Percentiles rank a stretch among this genome's conserved stretches.
Evolutionary conservation across 2,888 invertebrate species (phyloP).

Genomic region (Heliconius hortense): DNA sequence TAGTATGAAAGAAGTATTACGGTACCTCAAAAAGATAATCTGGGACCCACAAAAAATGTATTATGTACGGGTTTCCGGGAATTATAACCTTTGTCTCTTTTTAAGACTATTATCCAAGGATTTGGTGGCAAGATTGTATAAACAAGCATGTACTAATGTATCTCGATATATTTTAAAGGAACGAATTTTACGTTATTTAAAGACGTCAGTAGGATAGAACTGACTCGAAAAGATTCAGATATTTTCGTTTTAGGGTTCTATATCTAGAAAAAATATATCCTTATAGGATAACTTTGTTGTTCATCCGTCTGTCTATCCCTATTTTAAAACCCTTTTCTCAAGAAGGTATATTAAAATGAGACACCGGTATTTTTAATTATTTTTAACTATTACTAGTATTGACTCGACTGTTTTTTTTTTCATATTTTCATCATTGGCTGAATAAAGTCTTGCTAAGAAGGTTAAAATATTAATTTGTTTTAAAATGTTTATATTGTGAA

Average conservation of each 20-base stretch:
- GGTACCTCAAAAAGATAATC: constrained; percentile 38
- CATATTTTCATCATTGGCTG: too few species aligned
- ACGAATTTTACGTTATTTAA: background rate
- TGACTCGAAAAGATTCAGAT: background rate
- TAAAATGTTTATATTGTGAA: too few species aligned
- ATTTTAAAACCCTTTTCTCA: too few species aligned
- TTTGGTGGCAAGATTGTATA: constrained; percentile 33
- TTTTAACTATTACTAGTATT: too few species aligned
- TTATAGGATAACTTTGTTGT: too few species aligned
- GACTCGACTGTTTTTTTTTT: too few species aligned
- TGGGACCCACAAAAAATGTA: constrained; percentile 38
- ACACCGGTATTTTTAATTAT: too few species aligned
- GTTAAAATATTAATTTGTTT: too few species aligned
- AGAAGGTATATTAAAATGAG: too few species aligned
- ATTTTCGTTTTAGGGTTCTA: background rate
- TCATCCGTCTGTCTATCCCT: too few species aligned
- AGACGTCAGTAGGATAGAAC: background rate
- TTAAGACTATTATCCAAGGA: constrained; percentile 37
- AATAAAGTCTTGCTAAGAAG: too few species aligned
- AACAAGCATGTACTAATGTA: constrained; percentile 29
- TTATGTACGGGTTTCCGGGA: constrained; percentile 37
- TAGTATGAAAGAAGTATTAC: constrained; percentile 39
- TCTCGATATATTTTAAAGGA: constrained; percentile 14
- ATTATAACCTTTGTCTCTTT: constrained; percentile 42
- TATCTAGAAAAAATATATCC: too few species aligned